Evolutionary conservation across 2,888 invertebrate species (phyloP), one percentile per base, ranked within the genome.

Genomic region (Acanthacorydalis orientalis): DNA sequence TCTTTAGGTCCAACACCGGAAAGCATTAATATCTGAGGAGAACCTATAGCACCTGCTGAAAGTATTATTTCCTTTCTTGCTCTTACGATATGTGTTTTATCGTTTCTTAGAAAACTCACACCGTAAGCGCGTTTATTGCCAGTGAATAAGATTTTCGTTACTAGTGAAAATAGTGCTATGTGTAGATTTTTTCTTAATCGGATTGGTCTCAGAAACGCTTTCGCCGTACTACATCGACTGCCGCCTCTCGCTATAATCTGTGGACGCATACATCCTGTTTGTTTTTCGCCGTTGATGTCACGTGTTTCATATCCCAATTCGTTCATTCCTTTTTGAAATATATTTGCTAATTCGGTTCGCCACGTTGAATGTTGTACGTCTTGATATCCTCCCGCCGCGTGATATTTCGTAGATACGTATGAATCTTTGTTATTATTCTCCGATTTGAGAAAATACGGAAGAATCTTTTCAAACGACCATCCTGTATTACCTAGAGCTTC

Each of bases 1-100:
- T 42, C n/a, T 42, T 15, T 31, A 16, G 31, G 31, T 15, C 42
- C 42, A 16, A 42, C 7, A 56, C 51, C 14, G 60, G 49, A 49
- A 60, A 77, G 56, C 70, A 74, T 68, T 23, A 77, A 61, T 16
- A 77, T 56, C 53, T 77, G 75, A 0, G 75, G 74, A 12, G 72
- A 67, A 57, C 75, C 75, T 51, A 77, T 67, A 11, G 75, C 64
- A 8, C 76, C 75, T 4, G 69, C 73, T 40, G 69, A 65, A 31
- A 75, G 55, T 48, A 75, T 72, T 1, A 76, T 62, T 50, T 68
- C 70, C 49, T 65, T 68, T 37, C 63, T 60, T 11, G 70, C 70
- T 31, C 53, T 51, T 12, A 61, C 31, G 4, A 16, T 3, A 11
- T 42, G 16, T 15, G 9, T 4, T 23, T 15, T 9, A 8, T 31